Conservation (phyloP, 2,888 invertebrate genomes). For the Rhingia campestris region DNA sequence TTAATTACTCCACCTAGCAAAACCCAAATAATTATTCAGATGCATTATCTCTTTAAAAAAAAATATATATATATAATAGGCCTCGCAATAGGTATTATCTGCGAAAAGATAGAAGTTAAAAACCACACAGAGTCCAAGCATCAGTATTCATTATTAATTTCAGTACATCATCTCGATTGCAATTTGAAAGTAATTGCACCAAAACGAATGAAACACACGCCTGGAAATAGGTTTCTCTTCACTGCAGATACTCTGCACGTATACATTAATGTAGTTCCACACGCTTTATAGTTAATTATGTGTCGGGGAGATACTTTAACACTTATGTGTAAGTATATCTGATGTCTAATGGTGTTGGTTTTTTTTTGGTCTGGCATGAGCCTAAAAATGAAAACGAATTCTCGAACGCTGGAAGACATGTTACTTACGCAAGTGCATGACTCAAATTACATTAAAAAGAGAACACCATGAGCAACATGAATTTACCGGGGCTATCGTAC, state of each 20-base stretch:
- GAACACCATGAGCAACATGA: neutral
- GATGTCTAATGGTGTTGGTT: neutral
- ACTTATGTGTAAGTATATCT: constrained; percentile 7
- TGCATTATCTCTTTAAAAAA: neutral
- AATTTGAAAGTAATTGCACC: constrained; percentile 6
- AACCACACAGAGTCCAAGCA: neutral
- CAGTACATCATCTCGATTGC: constrained; percentile 12
- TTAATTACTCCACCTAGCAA: constrained; percentile 15
- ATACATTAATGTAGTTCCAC: neutral
- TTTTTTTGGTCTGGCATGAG: constrained; percentile 22
- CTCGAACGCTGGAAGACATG: neutral
- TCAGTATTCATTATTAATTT: neutral
- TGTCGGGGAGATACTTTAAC: constrained; percentile 15
- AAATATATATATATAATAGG: neutral
- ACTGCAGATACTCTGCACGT: neutral
- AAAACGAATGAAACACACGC: constrained; percentile 1
- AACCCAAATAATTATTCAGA: constrained; percentile 14
- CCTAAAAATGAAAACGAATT: constrained; percentile 21
- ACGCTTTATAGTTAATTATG: constrained; percentile 23
- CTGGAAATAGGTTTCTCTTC: constrained; percentile 16
- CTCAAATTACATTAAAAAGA: constrained; percentile 14
- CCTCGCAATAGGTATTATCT: constrained; percentile 1
- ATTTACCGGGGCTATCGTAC: neutral
- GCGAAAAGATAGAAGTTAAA: constrained; percentile 1
- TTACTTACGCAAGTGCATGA: constrained; percentile 30